Percentiles rank a stretch among this genome's conserved stretches.
These are phyloP conservation scores for Moxostoma hubbsi DNA, from an alignment of 2,797 vertebrate species.

Conservation along the genomic window DNA sequence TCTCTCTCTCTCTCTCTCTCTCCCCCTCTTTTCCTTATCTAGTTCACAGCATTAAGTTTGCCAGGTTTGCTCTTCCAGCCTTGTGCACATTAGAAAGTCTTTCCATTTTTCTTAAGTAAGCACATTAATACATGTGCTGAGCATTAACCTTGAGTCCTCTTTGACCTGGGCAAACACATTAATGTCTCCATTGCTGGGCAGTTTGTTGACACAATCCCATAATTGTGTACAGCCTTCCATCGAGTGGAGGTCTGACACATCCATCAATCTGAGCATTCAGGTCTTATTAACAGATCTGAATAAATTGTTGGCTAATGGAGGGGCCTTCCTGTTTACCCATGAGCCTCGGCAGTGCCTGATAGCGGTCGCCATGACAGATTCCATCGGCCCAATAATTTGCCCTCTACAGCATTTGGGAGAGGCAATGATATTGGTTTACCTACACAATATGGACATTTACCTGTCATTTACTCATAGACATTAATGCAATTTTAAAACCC, in stretches of 20 bases:
- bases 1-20: background rate
- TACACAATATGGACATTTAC: background rate
- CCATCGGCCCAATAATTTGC: slow-evolving; percentile 52
- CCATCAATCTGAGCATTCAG: slow-evolving; percentile 48
- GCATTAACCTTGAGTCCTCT: slow-evolving; percentile 49
- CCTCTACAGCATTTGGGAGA: slow-evolving; percentile 27
- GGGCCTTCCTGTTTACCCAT: slow-evolving; percentile 43
- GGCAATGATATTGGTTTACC: slow-evolving; percentile 2
- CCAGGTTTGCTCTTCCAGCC: background rate
- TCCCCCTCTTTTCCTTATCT: background rate
- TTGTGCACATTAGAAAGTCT: slow-evolving; percentile 47
- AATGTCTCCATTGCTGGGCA: slow-evolving; percentile 29
- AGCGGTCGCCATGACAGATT: slow-evolving; percentile 42
- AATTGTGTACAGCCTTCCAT: slow-evolving; percentile 51
- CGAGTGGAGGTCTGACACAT: slow-evolving; percentile 38
- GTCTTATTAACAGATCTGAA: slow-evolving; percentile 59
- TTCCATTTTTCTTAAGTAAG: slow-evolving; percentile 54
- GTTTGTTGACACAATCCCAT: slow-evolving; percentile 48
- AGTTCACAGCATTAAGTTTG: slow-evolving; percentile 12
- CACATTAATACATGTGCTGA: slow-evolving; percentile 47
- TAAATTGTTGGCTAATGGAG: slow-evolving; percentile 59
- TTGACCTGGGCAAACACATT: slow-evolving; percentile 58
- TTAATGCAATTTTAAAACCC: slow-evolving; percentile 5
- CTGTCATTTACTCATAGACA: slow-evolving; percentile 10
- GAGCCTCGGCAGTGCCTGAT: slow-evolving; percentile 23